Conservation (phyloP, 2,888 invertebrate genomes). For the Eilema griseolum region DNA sequence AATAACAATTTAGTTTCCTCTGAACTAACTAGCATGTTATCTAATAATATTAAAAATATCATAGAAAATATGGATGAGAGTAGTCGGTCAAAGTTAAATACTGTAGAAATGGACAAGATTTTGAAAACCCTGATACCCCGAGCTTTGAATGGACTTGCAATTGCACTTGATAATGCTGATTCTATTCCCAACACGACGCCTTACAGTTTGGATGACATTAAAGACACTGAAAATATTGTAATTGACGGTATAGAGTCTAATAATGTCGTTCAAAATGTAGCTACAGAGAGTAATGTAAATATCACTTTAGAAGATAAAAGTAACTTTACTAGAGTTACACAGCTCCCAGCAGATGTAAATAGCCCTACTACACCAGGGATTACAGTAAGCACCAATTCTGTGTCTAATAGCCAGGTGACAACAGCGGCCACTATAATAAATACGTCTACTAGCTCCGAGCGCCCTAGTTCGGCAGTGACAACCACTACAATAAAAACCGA, state of each 20-base stretch:
- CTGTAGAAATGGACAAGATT: slow-evolving; percentile 83
- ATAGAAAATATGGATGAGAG: slow-evolving; percentile 80
- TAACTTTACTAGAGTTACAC: slow-evolving; percentile 53
- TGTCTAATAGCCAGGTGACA: slow-evolving; percentile 63
- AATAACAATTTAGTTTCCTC: slow-evolving; percentile 82
- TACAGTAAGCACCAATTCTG: slow-evolving; percentile 56
- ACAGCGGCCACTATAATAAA: slow-evolving; percentile 41
- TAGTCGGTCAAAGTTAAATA: slow-evolving; percentile 77
- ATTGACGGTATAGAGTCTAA: slow-evolving; percentile 57
- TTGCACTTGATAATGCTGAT: slow-evolving; percentile 71
- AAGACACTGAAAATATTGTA: slow-evolving; percentile 77
- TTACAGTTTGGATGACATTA: slow-evolving; percentile 83
- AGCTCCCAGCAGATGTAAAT: slow-evolving; percentile 69
- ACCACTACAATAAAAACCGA: slow-evolving; percentile 36
- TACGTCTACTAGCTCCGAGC: slow-evolving; percentile 31
- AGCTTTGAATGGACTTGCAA: slow-evolving; percentile 75
- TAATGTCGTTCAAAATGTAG: slow-evolving; percentile 74
- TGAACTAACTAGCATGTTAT: slow-evolving; percentile 86
- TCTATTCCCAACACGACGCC: slow-evolving; percentile 77
- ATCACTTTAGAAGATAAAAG: slow-evolving; percentile 61
- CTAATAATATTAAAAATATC: slow-evolving; percentile 81
- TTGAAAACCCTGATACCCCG: slow-evolving; percentile 84
- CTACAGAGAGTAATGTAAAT: slow-evolving; percentile 71
- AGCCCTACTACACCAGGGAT: slow-evolving; percentile 55
- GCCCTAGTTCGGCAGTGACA: slow-evolving; percentile 31